These are phyloP conservation scores for Machimus atricapillus DNA, from an alignment of 2,888 invertebrate genomes.

Conservation along the genomic window DNA sequence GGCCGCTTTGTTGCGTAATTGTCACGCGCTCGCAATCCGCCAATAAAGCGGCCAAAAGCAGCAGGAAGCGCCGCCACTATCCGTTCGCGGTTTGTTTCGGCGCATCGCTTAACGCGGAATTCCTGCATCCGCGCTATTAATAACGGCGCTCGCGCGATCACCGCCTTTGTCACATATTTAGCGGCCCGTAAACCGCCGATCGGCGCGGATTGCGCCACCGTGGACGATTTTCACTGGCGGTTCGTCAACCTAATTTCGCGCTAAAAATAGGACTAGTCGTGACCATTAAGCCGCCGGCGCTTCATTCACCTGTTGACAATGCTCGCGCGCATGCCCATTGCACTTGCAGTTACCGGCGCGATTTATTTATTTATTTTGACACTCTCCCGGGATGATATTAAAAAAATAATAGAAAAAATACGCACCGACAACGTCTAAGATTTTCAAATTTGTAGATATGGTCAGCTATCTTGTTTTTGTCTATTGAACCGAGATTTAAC, in stretches of 20 bases:
- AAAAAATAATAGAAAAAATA: too few species aligned
- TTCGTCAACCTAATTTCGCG: conserved; percentile 17
- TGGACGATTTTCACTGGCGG: not conserved
- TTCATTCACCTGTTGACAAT: conserved; percentile 5
- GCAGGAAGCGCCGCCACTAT: not conserved
- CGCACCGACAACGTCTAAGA: too few species aligned
- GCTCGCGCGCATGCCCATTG: not conserved
- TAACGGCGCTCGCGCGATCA: not conserved
- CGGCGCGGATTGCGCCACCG: not conserved
- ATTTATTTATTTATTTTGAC: not conserved
- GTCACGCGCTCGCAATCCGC: conserved; percentile 1
- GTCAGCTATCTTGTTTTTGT: too few species aligned
- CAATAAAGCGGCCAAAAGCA: not conserved
- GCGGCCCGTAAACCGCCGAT: not conserved
- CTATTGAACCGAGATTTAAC: too few species aligned
- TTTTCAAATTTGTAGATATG: too few species aligned
- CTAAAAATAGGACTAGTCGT: not conserved
- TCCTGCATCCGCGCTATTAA: not conserved
- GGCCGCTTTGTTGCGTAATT: not conserved
- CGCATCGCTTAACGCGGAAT: not conserved
- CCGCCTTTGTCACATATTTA: not conserved
- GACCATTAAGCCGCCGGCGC: not conserved
- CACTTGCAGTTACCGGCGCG: not conserved
- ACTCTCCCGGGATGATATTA: too few species aligned
- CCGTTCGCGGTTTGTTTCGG: not conserved